phyloP scores from a whole-genome alignment of 2,797 vertebrate species.

The Pelodytes ibericus region DNA sequence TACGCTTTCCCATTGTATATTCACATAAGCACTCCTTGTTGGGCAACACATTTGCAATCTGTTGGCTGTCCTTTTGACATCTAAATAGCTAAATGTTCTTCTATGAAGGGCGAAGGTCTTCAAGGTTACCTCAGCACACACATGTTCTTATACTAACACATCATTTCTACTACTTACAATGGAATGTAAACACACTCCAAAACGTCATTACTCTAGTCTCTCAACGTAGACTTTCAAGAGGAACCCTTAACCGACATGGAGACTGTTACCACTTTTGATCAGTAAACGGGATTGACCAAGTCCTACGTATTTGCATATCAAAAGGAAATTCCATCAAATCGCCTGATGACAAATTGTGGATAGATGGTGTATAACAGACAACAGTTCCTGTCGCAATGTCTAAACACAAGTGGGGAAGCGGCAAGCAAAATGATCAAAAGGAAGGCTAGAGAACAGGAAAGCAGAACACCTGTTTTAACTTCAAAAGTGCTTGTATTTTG shows the following conservation, averaged over 20 bases:
- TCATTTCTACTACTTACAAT: too few relatives aligned
- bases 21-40: too few relatives aligned
- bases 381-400: not conserved
- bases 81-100: not conserved
- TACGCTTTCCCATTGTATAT: too few relatives aligned
- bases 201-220: too few relatives aligned
- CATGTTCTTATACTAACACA: too few relatives aligned
- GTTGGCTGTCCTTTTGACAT: conserved; percentile 1
- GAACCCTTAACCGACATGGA: not conserved
- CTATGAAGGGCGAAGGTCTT: not conserved
- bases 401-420: conserved; percentile 23
- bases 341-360: conserved; percentile 17
- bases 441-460: not conserved
- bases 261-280: conserved; percentile 3
- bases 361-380: not conserved
- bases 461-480: not conserved
- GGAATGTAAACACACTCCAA: too few relatives aligned
- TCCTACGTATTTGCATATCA: conserved; percentile 12
- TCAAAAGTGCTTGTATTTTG: not conserved
- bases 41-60: not conserved
- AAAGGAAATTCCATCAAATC: not conserved
- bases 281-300: not conserved
- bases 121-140: too few relatives aligned
- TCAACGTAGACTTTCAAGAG: too few relatives aligned
- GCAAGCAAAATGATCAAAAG: conserved; percentile 20